phyloP scores from a whole-genome alignment of 2,113 vertebrate species.

The Athene cunicularia region DNA sequence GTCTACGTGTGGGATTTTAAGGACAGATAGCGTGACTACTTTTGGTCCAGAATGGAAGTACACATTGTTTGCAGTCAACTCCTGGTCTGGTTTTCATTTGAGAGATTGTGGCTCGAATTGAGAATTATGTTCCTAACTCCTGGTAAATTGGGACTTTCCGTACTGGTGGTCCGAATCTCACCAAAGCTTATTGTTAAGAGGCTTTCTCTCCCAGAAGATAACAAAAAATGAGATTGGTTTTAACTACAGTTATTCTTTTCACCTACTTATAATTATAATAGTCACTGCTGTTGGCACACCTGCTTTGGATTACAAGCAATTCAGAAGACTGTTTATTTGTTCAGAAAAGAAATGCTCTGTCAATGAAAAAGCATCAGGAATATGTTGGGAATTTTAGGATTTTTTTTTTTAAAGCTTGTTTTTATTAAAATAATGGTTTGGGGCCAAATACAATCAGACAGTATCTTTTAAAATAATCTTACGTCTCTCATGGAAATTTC shows the following conservation, averaged over 20 bases:
- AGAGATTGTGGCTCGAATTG: fast-evolving
- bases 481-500: background rate
- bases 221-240: background rate
- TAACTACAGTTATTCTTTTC: background rate
- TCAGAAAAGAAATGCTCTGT: background rate
- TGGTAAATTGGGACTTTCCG: background rate
- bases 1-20: background rate
- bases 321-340: background rate
- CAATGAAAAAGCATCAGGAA: background rate
- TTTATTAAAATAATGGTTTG: background rate
- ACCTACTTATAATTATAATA: background rate
- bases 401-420: background rate
- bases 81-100: background rate
- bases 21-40: fast-evolving
- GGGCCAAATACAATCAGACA: background rate
- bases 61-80: background rate
- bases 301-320: background rate
- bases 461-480: background rate
- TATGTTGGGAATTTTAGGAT: background rate
- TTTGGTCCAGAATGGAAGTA: background rate
- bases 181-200: background rate
- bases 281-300: fast-evolving
- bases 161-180: background rate
- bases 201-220: background rate
- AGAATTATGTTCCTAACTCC: background rate